Conservation (phyloP, 53 echinoderm and acorn worm genomes). For the Paracentrotus lividus region DNA sequence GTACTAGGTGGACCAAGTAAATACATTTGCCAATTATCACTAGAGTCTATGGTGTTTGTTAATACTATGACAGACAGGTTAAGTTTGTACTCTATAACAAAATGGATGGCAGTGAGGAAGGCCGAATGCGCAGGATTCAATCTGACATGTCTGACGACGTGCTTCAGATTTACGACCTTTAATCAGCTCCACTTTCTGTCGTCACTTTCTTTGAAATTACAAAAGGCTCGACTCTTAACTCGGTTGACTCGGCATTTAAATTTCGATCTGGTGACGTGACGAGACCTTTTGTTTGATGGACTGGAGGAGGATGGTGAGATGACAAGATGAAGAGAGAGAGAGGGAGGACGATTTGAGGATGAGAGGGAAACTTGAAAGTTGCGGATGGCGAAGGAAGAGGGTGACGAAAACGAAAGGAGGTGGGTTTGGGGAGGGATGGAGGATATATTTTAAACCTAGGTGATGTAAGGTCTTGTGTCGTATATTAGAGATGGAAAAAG, state of each 20-base stretch:
- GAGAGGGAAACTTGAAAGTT: background rate
- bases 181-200: conserved; percentile 40
- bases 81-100: no score
- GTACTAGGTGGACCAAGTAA: no score
- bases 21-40: no score
- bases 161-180: background rate
- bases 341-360: background rate
- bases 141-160: no score
- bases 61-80: no score
- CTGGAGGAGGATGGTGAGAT: background rate
- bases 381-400: background rate
- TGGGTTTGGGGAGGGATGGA: no score
- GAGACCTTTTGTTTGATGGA: background rate
- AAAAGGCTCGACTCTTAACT: background rate
- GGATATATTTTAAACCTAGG: no score
- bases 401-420: background rate
- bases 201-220: conserved; percentile 59
- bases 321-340: background rate
- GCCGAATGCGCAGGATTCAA: no score
- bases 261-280: background rate
- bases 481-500: no score
- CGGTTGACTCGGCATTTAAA: background rate
- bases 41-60: no score
- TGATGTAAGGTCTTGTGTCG: background rate
- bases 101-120: background rate